Evolutionary conservation across 2,888 invertebrate genomes (phyloP).

Genomic region (Crocallis elinguaria): DNA sequence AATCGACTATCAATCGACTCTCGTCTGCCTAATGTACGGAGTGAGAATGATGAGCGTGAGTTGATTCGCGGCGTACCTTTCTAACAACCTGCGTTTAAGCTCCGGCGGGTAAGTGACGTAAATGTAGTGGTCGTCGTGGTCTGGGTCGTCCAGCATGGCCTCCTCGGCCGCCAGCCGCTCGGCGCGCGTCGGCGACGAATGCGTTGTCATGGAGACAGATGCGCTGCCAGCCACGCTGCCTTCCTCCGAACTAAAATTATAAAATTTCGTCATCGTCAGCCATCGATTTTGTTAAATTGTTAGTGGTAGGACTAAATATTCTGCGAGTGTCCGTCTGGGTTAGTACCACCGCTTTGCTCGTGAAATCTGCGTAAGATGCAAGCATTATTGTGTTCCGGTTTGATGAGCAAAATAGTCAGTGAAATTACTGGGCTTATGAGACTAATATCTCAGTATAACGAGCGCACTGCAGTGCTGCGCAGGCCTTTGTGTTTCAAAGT

Average conservation of each 20-base stretch:
- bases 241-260: conserved; percentile 86
- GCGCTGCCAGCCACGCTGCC: conserved; percentile 87
- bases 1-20: conserved; percentile 56
- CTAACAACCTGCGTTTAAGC: conserved; percentile 91
- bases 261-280: background rate
- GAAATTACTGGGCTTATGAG: too few species aligned
- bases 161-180: conserved; percentile 75
- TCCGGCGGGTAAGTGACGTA: conserved; percentile 95
- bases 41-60: conserved; percentile 70
- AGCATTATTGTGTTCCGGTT: too few species aligned
- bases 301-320: too few species aligned
- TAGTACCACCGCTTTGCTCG: too few species aligned
- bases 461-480: too few species aligned
- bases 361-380: too few species aligned
- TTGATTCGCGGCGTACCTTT: conserved; percentile 86
- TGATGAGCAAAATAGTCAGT: too few species aligned
- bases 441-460: too few species aligned
- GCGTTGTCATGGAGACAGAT: conserved; percentile 87
- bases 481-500: too few species aligned
- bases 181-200: conserved; percentile 86
- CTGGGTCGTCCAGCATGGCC: conserved; percentile 70
- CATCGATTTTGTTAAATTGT: background rate
- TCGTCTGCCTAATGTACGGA: conserved; percentile 69
- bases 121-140: conserved; percentile 91
- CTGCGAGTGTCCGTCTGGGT: too few species aligned